A percentile compares a stretch with the other conserved stretches of the same genome.
These are phyloP conservation scores for Fundulus diaphanus DNA, from an alignment of 2,797 vertebrate genomes.

Conservation along the genomic window DNA sequence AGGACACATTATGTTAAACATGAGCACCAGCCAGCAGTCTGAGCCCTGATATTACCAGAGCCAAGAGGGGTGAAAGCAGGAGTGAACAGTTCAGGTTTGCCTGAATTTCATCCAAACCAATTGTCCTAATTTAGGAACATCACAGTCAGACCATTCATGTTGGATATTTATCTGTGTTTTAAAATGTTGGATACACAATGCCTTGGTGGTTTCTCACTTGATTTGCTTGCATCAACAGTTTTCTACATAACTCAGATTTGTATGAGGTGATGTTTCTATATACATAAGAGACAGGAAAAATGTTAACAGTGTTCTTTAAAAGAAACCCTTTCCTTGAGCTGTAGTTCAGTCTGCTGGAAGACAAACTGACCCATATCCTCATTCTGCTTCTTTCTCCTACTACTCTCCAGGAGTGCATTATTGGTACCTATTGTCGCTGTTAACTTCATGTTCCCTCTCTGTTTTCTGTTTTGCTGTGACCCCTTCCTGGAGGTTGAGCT, in stretches of 20 bases:
- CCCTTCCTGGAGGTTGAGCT: no score
- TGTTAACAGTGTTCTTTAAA: neutral
- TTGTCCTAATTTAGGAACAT: constrained; percentile 16
- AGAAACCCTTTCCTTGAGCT: neutral
- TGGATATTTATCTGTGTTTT: constrained; percentile 2
- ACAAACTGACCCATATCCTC: no score
- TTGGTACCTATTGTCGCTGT: no score
- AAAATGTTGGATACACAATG: constrained; percentile 18
- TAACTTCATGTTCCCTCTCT: no score
- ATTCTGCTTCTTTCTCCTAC: no score
- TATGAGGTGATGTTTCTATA: constrained; percentile 5
- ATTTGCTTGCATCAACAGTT: no score
- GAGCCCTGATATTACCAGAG: constrained; percentile 10
- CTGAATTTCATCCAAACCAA: constrained; percentile 26
- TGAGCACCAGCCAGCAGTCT: constrained; percentile 6
- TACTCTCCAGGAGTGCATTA: no score
- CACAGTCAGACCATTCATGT: constrained; percentile 21
- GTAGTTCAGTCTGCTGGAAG: neutral
- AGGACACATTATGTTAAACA: constrained; percentile 13
- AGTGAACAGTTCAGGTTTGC: constrained; percentile 24
- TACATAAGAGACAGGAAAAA: constrained; percentile 4
- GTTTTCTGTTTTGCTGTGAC: no score
- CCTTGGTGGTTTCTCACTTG: constrained; percentile 17
- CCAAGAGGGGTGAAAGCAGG: constrained; percentile 22
- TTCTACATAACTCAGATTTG: constrained; percentile 22